Evolutionary conservation across 2,113 vertebrate species (phyloP), one percentile per base, ranked within the genome.

Genomic region (Lota lota): DNA sequence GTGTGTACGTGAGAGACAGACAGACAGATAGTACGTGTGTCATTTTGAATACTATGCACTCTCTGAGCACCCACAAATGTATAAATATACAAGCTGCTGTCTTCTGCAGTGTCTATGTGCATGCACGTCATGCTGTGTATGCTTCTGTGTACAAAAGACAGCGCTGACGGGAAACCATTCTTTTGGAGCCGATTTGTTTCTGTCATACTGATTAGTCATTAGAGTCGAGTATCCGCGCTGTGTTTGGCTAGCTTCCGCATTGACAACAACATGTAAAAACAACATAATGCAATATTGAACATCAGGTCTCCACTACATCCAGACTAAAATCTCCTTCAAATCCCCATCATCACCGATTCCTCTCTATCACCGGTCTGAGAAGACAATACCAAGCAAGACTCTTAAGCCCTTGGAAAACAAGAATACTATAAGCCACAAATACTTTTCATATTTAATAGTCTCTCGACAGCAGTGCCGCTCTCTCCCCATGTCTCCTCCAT

Each of bases 371-470:
- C 24, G 22, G 21, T 61, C 18, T 54, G 5, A 50, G 51, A 62
- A 68, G 16, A 24, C 4, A 2, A 22, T 5, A 56, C 33, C 58
- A 17, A 2, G 16, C 1, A 22, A 77, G 67, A 59, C 68, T 50
- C 63, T 14, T 21, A 75, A 80, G 66, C 79, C 76, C 71, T 68
- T 58, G 64, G 72, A 80, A 84, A 79, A 75, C 73, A 80, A 75
- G 75, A 83, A 77, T 75, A 77, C 76, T 80, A 85, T 81, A 87
- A 88, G 73, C 73, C 72, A 72, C 67, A 85, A 89, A 88, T 79
- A 79, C 68, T 87, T 83, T 92, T 85, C 86, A 86, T 88, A 87
- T 90, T 89, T 89, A 90, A 92, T 88, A 82, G 69, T 70, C 66
- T 79, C 80, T 79, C 36, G 1, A 69, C 78, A 61, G 19, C 80